Conservation (phyloP, 2,888 invertebrate genomes). For the Lissocephala sabroskyi region DNA sequence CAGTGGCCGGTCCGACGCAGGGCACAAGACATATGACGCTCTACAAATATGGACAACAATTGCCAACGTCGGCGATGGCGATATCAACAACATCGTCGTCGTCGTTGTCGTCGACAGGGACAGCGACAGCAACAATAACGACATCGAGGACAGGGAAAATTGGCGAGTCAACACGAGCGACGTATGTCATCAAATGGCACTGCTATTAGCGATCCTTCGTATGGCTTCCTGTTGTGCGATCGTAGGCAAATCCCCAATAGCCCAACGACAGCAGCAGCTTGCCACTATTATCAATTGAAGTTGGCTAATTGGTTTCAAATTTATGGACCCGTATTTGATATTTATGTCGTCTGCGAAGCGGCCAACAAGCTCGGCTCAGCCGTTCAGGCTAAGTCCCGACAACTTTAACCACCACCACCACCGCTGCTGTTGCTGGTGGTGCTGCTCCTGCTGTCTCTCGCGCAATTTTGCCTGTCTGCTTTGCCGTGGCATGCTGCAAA, state of each 20-base stretch:
- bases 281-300: slow-evolving; percentile 70
- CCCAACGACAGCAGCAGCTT: slow-evolving; percentile 27
- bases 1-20: slow-evolving; percentile 19
- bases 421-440: slow-evolving; percentile 20
- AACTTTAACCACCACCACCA: no score
- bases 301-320: slow-evolving; percentile 72
- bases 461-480: slow-evolving; percentile 9
- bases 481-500: slow-evolving; percentile 58
- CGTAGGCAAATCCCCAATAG: slow-evolving; percentile 4
- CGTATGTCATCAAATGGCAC: slow-evolving; percentile 65
- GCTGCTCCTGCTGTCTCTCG: slow-evolving; percentile 10
- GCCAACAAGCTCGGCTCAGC: slow-evolving; percentile 3
- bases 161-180: slow-evolving; percentile 63
- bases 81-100: slow-evolving; percentile 1
- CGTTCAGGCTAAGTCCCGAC: no score
- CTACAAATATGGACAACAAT: slow-evolving; percentile 62
- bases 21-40: slow-evolving; percentile 57
- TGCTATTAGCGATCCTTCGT: slow-evolving; percentile 52
- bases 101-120: no score
- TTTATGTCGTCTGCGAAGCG: slow-evolving; percentile 62
- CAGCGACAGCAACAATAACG: slow-evolving; percentile 4
- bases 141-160: slow-evolving; percentile 34
- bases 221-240: slow-evolving; percentile 1
- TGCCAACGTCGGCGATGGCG: slow-evolving; percentile 23
- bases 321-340: slow-evolving; percentile 71